Evolutionary conservation across 1,140 invertebrate species (phyloP), one percentile per base, ranked within the genome.

Genomic region (Idris sp.): DNA sequence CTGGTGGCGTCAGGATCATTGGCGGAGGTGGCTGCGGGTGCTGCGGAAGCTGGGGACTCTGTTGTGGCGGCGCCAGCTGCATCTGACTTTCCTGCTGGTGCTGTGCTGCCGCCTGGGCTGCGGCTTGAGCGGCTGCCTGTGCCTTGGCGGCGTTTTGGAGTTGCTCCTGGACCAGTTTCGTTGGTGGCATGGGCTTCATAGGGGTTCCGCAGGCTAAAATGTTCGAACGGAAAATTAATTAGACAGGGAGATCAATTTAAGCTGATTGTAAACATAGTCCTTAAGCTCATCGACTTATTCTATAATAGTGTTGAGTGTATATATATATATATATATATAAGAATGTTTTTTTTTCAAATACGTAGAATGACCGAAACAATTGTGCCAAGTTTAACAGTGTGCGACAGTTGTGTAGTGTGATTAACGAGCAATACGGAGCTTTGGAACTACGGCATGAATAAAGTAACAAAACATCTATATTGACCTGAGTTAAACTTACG

Each of bases 181-280:
- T 93, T 25, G 93, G 92, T 49, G 92, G 90, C 91, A 94, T 92
- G 7, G 93, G 92, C 79, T 92, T 91, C 88, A 93, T 88, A 2
- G 92, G 91, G 8, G 92, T 91, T 62, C 92, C 90, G 82, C 92
- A 92, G 59, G 91, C 91, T 92, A 87, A 22, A 88, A 67, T 51
- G 43, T 64, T 74, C 62, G 6, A 46, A 51, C 1, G 6, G 18
- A 33, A 38, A 8, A 8, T 1, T 3, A 13, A n/a, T 35, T 76
- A 18, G 53, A 77, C n/a, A n/a, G n/a, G n/a, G n/a, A 10, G 28
- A 51, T 9, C 28, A 30, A 30, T 6, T 30, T 2, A 30, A n/a
- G n/a, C n/a, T 30, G 1, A 3, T 14, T 54, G 9, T 67, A 43
- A 28, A 30, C 62, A 74, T 83, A 84, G 82, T 83, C 74, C 79